Percentiles rank a stretch among this genome's conserved stretches.
phyloP scores from a whole-genome alignment of 2,888 invertebrate genomes.

The Galeopsomyia nigrocyanea region DNA sequence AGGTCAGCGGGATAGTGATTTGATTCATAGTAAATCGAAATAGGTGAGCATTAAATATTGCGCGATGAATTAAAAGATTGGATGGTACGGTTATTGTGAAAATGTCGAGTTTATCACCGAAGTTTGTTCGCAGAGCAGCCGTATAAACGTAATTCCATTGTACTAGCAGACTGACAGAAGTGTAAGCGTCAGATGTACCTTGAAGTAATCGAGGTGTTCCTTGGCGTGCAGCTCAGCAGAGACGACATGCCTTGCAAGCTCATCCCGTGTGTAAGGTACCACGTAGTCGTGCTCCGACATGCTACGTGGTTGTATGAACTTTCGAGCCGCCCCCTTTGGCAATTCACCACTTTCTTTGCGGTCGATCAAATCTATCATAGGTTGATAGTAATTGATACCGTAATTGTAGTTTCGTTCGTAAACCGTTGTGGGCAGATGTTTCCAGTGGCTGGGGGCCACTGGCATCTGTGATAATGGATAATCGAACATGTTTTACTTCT shows the following conservation, averaged over 20 bases:
- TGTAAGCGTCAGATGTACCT: constrained; percentile 58
- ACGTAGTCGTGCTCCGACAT: constrained; percentile 75
- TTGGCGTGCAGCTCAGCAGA: constrained; percentile 80
- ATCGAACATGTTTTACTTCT: constrained; percentile 51
- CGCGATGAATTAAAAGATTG: too few relatives aligned
- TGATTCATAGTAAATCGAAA: too few relatives aligned
- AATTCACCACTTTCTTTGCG: constrained; percentile 72
- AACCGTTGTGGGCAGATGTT: constrained; percentile 73
- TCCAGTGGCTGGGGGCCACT: constrained; percentile 63
- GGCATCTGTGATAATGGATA: constrained; percentile 62
- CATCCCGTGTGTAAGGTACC: constrained; percentile 77
- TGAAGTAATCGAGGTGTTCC: constrained; percentile 75
- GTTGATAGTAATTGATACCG: constrained; percentile 88
- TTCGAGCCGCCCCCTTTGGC: constrained; percentile 71
- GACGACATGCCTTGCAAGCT: constrained; percentile 77
- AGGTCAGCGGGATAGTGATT: too few relatives aligned
- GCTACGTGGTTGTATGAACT: constrained; percentile 69
- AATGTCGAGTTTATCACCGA: too few relatives aligned
- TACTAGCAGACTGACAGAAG: too few relatives aligned
- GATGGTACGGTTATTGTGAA: too few relatives aligned
- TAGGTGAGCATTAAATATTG: too few relatives aligned
- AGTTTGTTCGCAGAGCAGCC: too few relatives aligned
- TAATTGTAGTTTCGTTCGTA: constrained; percentile 89
- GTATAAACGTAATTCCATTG: too few relatives aligned
- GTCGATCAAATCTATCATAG: constrained; percentile 88